These are phyloP conservation scores for Phymastichus coffea DNA, from an alignment of 1,140 invertebrate genomes.

Conservation along the genomic window DNA sequence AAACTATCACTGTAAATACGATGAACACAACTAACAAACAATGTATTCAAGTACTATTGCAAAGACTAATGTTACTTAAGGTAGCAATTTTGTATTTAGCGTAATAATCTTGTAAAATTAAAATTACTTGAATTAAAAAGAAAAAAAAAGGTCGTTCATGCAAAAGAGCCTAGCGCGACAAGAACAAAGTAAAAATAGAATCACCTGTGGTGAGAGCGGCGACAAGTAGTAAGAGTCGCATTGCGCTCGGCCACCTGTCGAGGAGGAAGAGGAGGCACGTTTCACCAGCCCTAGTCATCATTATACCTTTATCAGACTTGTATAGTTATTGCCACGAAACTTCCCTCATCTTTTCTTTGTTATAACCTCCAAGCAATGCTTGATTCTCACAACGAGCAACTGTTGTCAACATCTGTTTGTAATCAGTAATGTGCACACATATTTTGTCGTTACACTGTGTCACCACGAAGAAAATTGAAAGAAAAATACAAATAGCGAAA, in stretches of 20 bases:
- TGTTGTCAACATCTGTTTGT: too few relatives aligned
- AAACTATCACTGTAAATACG: too few relatives aligned
- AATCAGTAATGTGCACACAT: too few relatives aligned
- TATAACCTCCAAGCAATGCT: neutral
- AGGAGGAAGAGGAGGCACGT: neutral
- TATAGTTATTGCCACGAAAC: too few relatives aligned
- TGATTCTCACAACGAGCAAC: too few relatives aligned
- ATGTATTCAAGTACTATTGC: neutral
- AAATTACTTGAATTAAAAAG: too few relatives aligned
- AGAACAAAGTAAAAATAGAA: constrained; percentile 1
- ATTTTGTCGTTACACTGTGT: too few relatives aligned
- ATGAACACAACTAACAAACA: too few relatives aligned
- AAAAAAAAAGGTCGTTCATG: neutral
- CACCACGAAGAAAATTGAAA: too few relatives aligned
- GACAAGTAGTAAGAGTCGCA: constrained; percentile 38
- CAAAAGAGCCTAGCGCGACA: neutral
- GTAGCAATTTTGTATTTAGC: neutral
- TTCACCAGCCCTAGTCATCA: neutral
- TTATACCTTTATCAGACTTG: neutral
- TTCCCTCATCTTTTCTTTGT: neutral
- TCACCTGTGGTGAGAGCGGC: constrained; percentile 36
- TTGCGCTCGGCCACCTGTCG: constrained; percentile 34
- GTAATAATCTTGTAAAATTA: too few relatives aligned
- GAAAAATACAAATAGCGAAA: too few relatives aligned
- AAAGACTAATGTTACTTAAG: neutral